Base-by-base conservation (phyloP, 2,888 invertebrate genomes). In the Troides oblongomaculatus region DNA sequence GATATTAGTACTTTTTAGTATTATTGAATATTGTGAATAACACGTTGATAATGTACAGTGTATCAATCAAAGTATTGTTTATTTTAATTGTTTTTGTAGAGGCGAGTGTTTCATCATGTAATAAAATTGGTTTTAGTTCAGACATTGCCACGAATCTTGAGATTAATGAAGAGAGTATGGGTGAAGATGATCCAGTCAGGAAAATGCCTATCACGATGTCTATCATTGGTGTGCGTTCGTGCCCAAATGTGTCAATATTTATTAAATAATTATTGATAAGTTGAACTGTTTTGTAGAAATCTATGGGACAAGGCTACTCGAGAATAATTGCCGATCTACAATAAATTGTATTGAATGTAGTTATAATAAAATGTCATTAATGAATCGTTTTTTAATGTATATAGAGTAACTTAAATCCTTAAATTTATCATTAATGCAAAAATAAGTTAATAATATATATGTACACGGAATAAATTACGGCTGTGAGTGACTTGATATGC, bases 191-290 rank as follows among this genome's bases (percentile, higher is more conserved):
- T 39, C 25, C 25, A n/a, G 36, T 36, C 7, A 36, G 0, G 36
- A 1, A 7, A 36, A 12, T 1, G 46, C 21, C 36, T n/a, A 58
- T 43, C 57, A 6, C 58, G 7, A 14, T 63, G 3, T 18, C 59
- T 12, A 14, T 59, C 1, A 59, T 59, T 43, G 59, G 46, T n/a
- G 65, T 46, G 2, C 46, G 17, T 14, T 12, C 25, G 23, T 66
- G 66, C 36, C 66, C 66, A 56, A 25, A 63, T 50, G 50, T 50
- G 63, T 25, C 30, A 57, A 53, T 67, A 18, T 64, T 66, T 62
- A 60, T 46, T 46, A 17, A 46, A 14, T 46, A 46, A 36, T 36
- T 1, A 7, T 7, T 36, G 7, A 8, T 7, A 7, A 8, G 7
- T 21, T 21, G 7, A 36, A 8, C 36, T 6, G 36, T 36, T 36